Percentiles rank a stretch among this genome's conserved stretches.
Conservation (phyloP, 2,888 invertebrate genomes). For the Cosmia trapezina region DNA sequence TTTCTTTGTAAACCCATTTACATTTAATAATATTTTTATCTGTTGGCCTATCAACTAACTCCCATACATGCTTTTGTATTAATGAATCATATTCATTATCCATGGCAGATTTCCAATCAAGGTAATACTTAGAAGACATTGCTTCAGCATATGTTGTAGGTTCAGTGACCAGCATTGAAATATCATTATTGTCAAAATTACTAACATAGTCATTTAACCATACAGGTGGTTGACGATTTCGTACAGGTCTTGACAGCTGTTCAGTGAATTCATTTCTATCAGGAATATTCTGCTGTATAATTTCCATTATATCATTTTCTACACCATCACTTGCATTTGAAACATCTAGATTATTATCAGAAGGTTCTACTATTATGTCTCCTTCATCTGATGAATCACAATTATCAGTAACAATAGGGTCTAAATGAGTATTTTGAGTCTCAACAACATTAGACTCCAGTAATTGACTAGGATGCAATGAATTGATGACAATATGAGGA, state of each 20-base stretch:
- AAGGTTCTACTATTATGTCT: not conserved
- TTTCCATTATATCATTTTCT: not conserved
- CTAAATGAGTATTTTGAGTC: not conserved
- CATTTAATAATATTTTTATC: constrained; percentile 10
- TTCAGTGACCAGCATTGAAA: not conserved
- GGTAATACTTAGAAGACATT: not conserved
- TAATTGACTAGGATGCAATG: too few relatives aligned
- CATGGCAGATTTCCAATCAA: constrained; percentile 1
- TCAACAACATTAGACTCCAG: not conserved
- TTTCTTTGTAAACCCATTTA: constrained; percentile 7
- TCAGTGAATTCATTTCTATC: not conserved
- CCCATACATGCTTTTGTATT: too few relatives aligned
- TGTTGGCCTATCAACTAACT: not conserved
- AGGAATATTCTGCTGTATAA: not conserved
- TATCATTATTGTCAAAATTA: not conserved
- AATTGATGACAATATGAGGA: too few relatives aligned
- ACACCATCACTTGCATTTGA: not conserved
- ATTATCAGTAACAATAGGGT: not conserved
- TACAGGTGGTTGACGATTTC: not conserved
- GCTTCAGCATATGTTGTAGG: constrained; percentile 1
- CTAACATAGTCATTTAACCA: constrained; percentile 8
- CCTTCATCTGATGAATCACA: not conserved
- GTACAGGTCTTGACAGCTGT: not conserved
- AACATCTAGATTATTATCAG: not conserved
- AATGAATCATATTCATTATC: constrained; percentile 8